phyloP scores from a whole-genome alignment of 2,113 vertebrate species.

The Coptodon rendalli region DNA sequence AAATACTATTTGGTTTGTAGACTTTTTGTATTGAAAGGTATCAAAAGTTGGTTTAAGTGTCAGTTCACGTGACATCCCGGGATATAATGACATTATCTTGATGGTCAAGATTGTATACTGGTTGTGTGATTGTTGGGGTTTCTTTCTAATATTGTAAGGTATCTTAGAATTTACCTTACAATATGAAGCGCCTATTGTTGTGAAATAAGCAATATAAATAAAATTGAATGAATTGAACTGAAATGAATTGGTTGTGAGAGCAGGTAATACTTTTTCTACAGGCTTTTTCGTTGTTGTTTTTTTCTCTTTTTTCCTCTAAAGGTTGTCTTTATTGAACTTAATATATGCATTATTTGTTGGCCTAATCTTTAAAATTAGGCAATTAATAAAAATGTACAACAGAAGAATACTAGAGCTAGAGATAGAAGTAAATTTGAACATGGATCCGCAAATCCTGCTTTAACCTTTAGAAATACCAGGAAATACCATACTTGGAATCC shows the following conservation, averaged over 20 bases:
- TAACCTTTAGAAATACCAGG: not conserved
- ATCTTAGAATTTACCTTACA: not conserved
- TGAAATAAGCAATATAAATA: not conserved
- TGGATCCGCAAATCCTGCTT: not conserved
- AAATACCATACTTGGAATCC: not conserved
- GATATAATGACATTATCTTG: not conserved
- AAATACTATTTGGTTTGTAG: not conserved
- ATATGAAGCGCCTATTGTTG: not conserved
- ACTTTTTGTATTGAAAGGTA: not conserved
- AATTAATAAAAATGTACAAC: not conserved
- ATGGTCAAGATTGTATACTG: not conserved
- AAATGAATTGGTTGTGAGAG: not conserved
- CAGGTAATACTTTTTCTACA: not conserved
- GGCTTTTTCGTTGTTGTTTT: not conserved
- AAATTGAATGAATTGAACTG: not conserved
- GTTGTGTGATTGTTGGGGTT: not conserved
- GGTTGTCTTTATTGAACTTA: not conserved
- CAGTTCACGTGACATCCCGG: not conserved
- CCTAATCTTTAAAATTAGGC: not conserved
- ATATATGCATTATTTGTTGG: not conserved
- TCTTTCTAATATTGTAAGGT: not conserved
- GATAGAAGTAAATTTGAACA: not conserved
- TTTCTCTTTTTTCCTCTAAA: not conserved
- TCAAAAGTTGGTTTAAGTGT: not conserved
- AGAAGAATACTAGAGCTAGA: not conserved